A percentile compares a stretch with the other conserved stretches of the same genome.
These are phyloP conservation scores for Anthrax anthrax DNA, from an alignment of 2,888 invertebrate species.

Conservation along the genomic window DNA sequence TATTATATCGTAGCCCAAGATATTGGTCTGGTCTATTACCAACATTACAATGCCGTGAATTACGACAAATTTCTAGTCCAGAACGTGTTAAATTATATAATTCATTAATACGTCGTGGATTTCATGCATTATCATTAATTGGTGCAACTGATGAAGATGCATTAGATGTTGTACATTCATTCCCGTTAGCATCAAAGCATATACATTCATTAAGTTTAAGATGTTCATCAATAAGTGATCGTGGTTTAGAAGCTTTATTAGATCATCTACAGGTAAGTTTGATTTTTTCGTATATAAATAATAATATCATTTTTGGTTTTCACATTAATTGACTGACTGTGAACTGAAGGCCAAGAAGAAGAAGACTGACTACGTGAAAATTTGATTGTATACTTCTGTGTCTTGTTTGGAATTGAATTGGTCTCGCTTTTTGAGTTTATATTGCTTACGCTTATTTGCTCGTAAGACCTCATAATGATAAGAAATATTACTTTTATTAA, in stretches of 20 bases:
- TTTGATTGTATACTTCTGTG: too few relatives aligned
- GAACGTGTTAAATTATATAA: conserved; percentile 55
- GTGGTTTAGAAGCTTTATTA: conserved; percentile 73
- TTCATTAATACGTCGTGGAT: conserved; percentile 69
- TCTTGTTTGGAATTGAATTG: too few relatives aligned
- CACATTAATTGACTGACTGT: too few relatives aligned
- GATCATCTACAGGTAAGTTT: conserved; percentile 69
- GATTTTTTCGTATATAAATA: background rate
- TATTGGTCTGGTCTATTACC: conserved; percentile 81
- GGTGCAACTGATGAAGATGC: conserved; percentile 85
- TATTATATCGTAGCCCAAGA: conserved; percentile 71
- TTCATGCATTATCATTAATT: conserved; percentile 68
- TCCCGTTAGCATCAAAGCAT: conserved; percentile 68
- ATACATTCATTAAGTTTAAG: conserved; percentile 72
- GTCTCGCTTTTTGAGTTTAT: too few relatives aligned
- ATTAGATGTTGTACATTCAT: conserved; percentile 71
- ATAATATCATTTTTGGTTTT: too few relatives aligned
- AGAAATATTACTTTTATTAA: too few relatives aligned
- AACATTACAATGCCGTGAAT: conserved; percentile 71
- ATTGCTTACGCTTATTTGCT: too few relatives aligned
- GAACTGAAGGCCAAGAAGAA: too few relatives aligned
- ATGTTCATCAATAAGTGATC: conserved; percentile 81
- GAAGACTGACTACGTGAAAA: too few relatives aligned
- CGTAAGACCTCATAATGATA: too few relatives aligned
- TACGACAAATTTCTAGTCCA: conserved; percentile 45